Percentiles rank a stretch among this genome's conserved stretches.
These are phyloP conservation scores for Oryzias woworae DNA, from an alignment of 2,113 vertebrate species.

Conservation along the genomic window DNA sequence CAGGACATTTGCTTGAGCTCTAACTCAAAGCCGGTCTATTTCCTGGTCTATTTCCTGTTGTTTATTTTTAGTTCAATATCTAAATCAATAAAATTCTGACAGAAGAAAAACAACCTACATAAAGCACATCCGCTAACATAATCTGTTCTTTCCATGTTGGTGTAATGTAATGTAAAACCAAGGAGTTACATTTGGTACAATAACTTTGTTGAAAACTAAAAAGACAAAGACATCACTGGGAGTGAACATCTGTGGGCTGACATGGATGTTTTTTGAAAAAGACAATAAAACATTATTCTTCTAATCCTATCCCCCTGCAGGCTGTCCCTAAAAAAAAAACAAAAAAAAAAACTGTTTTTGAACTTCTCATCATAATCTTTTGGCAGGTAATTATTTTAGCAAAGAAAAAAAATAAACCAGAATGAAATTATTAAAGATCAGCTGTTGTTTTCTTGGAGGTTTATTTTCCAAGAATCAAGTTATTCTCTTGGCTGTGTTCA, in stretches of 20 bases:
- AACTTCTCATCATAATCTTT: conserved; percentile 41
- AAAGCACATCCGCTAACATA: conserved; percentile 6
- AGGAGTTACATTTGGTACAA: not conserved
- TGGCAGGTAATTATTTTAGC: conserved; percentile 30
- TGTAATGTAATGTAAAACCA: not conserved
- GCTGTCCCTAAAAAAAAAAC: conserved; percentile 3
- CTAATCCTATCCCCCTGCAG: conserved; percentile 12
- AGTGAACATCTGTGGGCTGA: conserved; percentile 16
- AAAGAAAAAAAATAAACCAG: conserved; percentile 8
- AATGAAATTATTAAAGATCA: conserved; percentile 41
- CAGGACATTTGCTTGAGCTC: conserved; percentile 8
- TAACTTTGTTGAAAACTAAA: not conserved
- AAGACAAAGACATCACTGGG: not conserved
- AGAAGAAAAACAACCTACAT: conserved; percentile 8
- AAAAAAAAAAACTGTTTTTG: conserved; percentile 22
- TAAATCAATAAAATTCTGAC: conserved; percentile 1
- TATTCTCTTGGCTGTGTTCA: conserved; percentile 8
- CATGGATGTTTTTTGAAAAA: conserved; percentile 31
- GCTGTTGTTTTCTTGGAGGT: conserved; percentile 25
- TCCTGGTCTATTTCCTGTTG: not conserved
- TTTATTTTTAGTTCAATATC: not conserved
- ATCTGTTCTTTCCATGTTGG: not conserved
- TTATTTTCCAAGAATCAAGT: conserved; percentile 29
- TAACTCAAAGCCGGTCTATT: not conserved
- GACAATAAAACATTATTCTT: conserved; percentile 30